These are phyloP conservation scores for Apaloderma vittatum DNA, from an alignment of 2,113 vertebrate genomes.

Conservation along the genomic window DNA sequence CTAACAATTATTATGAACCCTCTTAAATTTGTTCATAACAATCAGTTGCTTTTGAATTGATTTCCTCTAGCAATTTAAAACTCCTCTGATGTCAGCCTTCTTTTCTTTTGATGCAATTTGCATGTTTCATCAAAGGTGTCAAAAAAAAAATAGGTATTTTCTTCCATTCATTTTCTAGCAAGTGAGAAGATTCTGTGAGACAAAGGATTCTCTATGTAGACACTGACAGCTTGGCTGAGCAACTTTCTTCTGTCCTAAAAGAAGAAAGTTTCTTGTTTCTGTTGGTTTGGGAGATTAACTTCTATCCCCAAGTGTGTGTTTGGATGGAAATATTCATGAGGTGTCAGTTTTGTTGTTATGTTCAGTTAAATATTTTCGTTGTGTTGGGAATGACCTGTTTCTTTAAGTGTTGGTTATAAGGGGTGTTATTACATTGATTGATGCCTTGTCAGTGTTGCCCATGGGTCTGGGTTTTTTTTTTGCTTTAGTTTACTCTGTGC, in stretches of 20 bases:
- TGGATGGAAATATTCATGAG: neutral
- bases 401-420: conserved; percentile 23
- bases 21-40: neutral
- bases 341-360: neutral
- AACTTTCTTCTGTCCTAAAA: neutral
- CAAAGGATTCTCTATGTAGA: neutral
- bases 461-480: neutral
- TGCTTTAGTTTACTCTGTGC: conserved; percentile 31
- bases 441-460: neutral
- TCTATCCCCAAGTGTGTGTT: neutral
- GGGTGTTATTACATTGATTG: conserved; percentile 27
- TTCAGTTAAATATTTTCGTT: conserved; percentile 17
- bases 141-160: neutral
- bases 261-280: neutral
- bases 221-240: neutral
- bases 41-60: conserved; percentile 14
- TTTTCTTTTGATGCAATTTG: conserved; percentile 2
- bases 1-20: neutral
- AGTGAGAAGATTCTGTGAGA: neutral
- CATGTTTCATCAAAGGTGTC: neutral
- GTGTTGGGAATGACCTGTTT: neutral
- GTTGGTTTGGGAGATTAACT: neutral
- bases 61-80: neutral
- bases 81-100: neutral
- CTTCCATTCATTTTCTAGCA: neutral